Conservation (phyloP, 2,113 vertebrate genomes). For the Vulpes ferrilata region DNA sequence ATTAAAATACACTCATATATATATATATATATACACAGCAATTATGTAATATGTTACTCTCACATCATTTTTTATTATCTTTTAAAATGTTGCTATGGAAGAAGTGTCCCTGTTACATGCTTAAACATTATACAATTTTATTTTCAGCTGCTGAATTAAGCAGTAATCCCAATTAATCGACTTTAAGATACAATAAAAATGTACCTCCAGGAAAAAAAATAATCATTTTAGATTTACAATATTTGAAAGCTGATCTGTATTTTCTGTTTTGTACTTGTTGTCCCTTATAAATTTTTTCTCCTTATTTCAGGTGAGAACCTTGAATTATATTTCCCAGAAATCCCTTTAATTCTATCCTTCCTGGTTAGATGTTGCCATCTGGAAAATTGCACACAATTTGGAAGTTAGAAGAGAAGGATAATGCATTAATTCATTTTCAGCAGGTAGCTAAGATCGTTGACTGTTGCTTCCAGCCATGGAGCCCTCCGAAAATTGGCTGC, state of each 20-base stretch:
- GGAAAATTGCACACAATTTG: neutral
- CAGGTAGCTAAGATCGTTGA: neutral
- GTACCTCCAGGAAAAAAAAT: neutral
- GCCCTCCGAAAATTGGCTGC: neutral
- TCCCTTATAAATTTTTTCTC: accelerated
- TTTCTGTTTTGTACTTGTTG: neutral
- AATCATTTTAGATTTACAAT: neutral
- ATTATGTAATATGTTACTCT: neutral
- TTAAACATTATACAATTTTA: neutral
- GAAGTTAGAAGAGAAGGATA: neutral
- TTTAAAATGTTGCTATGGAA: neutral
- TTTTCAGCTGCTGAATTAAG: neutral
- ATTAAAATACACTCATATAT: neutral
- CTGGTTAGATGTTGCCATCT: neutral
- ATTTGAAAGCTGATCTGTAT: neutral
- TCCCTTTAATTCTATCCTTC: neutral
- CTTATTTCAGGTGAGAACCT: neutral
- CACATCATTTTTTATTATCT: neutral
- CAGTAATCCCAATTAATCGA: neutral
- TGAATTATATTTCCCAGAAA: neutral
- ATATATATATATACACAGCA: neutral
- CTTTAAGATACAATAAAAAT: neutral
- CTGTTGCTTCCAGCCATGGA: neutral
- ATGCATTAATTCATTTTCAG: neutral
- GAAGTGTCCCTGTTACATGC: neutral